Base-by-base conservation (phyloP, 2,113 vertebrate species). In the Poicephalus gulielmi region DNA sequence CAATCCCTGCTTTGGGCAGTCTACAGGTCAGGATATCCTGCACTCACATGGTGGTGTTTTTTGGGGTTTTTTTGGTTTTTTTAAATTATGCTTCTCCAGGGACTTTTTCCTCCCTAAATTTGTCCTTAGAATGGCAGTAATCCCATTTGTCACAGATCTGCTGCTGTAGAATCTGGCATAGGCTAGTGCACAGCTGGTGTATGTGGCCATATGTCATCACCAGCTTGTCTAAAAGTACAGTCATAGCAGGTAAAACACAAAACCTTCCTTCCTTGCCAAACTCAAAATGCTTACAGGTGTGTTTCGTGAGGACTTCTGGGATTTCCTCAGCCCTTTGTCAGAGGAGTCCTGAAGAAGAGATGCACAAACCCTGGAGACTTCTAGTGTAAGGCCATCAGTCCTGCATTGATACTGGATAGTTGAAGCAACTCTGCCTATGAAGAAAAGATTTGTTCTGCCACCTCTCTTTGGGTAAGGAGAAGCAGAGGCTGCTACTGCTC, bases 391-490 rank as follows among this genome's bases (percentile, higher is more conserved):
- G 82, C 62, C 74, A n/a, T 73, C 84, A 87, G 2, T 95, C 85
- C 94, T 87, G 57, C 87, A 79, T 66, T 91, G 92, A 70, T 75
- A 82, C 70, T 87, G 90, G 85, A 85, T 93, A 90, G 88, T 76
- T 90, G 88, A 92, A 94, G 88, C 91, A 86, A 59, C 88, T 90
- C 63, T 9, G 8, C 76, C 76, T 92, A 0, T 53, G 83, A 92
- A 95, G 95, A 95, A 94, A 90, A 92, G 82, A 90, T 92, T 88
- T 93, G 63, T 96, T 96, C 94, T 93, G 53, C 71, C 81, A 76
- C 74, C 92, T 92, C 33, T 69, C 50, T 86, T 96, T 92, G 88
- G 92, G 86, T 95, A 93, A 96, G 91, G 66, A 93, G 92, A 86
- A 83, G 83, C 80, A 91, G 83, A 94, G 83, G 60, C 69, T 91